Base-by-base conservation (phyloP, 2,888 invertebrate species). In the Drosophila kuntzei region DNA sequence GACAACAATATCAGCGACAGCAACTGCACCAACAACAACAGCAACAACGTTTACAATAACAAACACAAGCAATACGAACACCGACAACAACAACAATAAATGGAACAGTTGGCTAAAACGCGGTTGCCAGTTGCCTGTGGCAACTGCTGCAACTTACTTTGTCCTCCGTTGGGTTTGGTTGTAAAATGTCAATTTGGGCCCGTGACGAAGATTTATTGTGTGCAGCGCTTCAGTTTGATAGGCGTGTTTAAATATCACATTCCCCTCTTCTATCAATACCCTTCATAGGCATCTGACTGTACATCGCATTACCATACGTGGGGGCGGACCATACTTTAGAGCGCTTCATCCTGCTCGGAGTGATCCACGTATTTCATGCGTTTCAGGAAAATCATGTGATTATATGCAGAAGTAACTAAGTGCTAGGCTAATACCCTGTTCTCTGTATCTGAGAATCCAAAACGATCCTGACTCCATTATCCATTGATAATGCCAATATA, bases 141-240 rank as follows among this genome's bases (percentile, higher is more conserved):
- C 66, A 74, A 66, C 71, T 61, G 78, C 58, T 76, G 71, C 68
- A 70, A 85, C 61, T 75, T 79, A 79, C 81, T 84, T 85, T 80
- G 75, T 73, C 71, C 66, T 68, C 69, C 51, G 57, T 44, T 58
- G 63, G 71, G 68, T 64, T 80, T 66, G 64, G 79, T 70, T 85
- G 85, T 89, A 89, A 84, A 89, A 89, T 89, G 85, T 89, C 85
- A 89, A 85, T 85, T 85, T 85, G 81, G 75, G 64, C 61, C 55
- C 66, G 62, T 84, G 87, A 85, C 87, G 79, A 87, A 79, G 89
- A 89, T 87, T 89, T 85, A 89, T 85, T 69, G 85, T 71, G 61
- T 61, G 75, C 43, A 51, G 50, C 70, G 68, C 57, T 58, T 60
- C 67, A 62, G 46, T 62, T 79, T 80, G 79, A 87, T 89, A 71